Evolutionary conservation across 2,888 invertebrate species (phyloP).

Genomic region (Esperia sulphurella): DNA sequence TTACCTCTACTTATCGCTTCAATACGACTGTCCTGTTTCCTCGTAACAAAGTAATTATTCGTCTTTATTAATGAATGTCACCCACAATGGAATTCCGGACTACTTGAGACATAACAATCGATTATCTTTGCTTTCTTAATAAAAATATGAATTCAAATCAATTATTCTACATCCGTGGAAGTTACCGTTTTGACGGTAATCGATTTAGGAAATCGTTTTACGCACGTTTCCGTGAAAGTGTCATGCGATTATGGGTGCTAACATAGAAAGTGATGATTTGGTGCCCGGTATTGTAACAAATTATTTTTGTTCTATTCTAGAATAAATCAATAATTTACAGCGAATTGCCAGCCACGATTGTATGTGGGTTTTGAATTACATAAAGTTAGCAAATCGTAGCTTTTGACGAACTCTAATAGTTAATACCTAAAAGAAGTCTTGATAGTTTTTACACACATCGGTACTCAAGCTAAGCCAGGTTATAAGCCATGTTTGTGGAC

Average conservation of each 20-base stretch:
- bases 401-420: no score
- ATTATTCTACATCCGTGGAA: conserved; percentile 60
- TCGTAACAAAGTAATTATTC: no score
- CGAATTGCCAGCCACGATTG: no score
- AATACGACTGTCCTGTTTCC: no score
- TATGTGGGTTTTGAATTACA: no score
- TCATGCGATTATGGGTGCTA: conserved; percentile 41
- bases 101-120: conserved; percentile 14
- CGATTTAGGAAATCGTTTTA: conserved; percentile 62
- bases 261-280: conserved; percentile 54
- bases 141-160: conserved; percentile 40
- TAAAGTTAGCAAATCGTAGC: no score
- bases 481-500: no score
- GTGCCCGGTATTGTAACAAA: conserved; percentile 1
- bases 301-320: neutral
- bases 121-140: conserved; percentile 37
- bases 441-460: no score
- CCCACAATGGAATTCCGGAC: neutral
- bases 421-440: no score
- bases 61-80: neutral
- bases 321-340: neutral
- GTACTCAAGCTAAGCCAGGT: no score
- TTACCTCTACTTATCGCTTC: no score
- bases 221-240: conserved; percentile 69
- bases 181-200: conserved; percentile 67